These are phyloP conservation scores for Tinamus guttatus DNA, from an alignment of 2,113 vertebrate genomes.

Conservation along the genomic window DNA sequence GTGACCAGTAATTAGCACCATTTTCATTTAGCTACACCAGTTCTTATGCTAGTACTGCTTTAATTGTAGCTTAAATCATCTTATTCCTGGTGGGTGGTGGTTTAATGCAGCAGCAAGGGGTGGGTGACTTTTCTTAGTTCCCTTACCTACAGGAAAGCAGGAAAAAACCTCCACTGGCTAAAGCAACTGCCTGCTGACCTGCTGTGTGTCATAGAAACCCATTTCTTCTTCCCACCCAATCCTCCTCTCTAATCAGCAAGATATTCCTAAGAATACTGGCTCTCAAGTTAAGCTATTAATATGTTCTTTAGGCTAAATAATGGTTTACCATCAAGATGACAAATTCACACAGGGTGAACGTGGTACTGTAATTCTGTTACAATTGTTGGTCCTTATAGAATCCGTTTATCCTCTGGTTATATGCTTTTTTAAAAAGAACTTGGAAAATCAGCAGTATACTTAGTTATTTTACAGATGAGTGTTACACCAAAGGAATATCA, in stretches of 20 bases:
- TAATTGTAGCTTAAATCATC: background rate
- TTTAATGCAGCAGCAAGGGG: background rate
- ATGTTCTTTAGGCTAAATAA: background rate
- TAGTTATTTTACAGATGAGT: background rate
- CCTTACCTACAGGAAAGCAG: background rate
- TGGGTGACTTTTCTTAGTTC: background rate
- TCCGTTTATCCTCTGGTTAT: background rate
- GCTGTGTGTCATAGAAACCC: background rate
- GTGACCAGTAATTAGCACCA: conserved; percentile 26
- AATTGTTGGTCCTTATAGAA: background rate
- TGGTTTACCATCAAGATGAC: background rate
- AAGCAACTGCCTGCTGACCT: background rate
- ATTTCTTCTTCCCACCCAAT: background rate
- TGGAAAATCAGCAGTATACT: background rate
- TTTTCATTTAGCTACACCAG: background rate
- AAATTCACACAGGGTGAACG: background rate
- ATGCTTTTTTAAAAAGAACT: background rate
- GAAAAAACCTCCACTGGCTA: background rate
- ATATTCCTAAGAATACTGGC: background rate
- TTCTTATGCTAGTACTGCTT: background rate
- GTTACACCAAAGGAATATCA: background rate
- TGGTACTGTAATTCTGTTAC: background rate
- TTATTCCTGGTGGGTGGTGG: background rate
- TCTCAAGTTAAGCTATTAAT: background rate
- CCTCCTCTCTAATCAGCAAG: background rate